Conservation (phyloP, 2,113 vertebrate species). For the Panthera uncia region DNA sequence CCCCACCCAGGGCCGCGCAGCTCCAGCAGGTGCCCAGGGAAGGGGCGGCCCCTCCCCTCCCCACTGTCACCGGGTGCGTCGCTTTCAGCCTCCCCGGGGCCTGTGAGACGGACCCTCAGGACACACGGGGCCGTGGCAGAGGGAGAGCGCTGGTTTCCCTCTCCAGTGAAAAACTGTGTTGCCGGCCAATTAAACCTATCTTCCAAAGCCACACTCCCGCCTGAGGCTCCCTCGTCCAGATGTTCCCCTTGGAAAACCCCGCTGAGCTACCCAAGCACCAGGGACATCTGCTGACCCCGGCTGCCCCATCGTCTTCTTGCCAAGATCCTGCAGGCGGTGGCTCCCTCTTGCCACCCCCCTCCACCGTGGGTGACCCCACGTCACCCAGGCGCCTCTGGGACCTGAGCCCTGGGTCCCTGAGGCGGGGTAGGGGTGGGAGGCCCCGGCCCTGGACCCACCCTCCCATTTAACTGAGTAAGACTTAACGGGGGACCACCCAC, state of each 20-base stretch:
- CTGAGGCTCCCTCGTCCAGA: not conserved
- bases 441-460: not conserved
- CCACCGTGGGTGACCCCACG: not conserved
- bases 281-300: conserved; percentile 40
- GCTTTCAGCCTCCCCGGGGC: not conserved
- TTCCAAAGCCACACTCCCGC: not conserved
- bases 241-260: conserved; percentile 39
- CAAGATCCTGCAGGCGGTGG: not conserved
- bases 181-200: not conserved
- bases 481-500: fast-evolving
- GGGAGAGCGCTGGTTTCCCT: not conserved
- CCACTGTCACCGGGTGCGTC: fast-evolving
- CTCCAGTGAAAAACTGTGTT: not conserved
- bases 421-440: not conserved
- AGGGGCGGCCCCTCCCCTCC: not conserved
- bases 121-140: fast-evolving
- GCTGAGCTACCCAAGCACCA: not conserved
- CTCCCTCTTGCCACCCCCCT: not conserved
- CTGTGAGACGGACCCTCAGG: not conserved
- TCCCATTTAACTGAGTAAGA: not conserved
- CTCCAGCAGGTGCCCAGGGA: not conserved
- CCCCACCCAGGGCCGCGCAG: not conserved
- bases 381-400: not conserved
- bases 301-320: not conserved
- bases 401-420: not conserved